Evolutionary conservation across 2,113 vertebrate genomes (phyloP).

Genomic region (Lepidothrix coronata): DNA sequence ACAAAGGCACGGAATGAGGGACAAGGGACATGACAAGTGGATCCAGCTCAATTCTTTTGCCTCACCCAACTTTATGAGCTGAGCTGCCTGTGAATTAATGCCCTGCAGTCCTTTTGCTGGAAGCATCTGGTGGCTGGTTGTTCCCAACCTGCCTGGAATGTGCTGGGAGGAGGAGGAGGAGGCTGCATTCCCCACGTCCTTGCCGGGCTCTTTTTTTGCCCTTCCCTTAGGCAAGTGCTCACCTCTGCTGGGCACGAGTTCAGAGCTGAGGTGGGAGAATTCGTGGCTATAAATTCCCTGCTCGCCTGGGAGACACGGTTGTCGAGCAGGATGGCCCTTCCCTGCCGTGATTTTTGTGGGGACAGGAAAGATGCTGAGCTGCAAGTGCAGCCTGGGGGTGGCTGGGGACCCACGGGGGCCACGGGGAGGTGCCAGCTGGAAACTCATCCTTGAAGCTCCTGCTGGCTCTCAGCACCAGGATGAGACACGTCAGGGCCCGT

Average conservation of each 20-base stretch:
- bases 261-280: background rate
- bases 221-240: background rate
- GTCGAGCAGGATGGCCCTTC: background rate
- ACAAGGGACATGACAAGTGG: background rate
- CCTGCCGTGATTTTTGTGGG: fast-evolving
- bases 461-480: background rate
- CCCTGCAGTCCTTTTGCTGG: background rate
- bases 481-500: background rate
- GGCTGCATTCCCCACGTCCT: background rate
- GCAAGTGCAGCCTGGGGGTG: background rate
- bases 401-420: background rate
- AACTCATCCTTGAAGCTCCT: background rate
- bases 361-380: background rate
- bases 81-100: background rate
- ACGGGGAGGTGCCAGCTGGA: background rate
- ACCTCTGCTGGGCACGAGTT: background rate
- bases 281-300: background rate
- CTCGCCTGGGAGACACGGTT: fast-evolving
- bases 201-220: fast-evolving
- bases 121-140: background rate
- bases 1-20: background rate
- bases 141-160: background rate
- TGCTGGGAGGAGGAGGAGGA: fast-evolving
- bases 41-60: background rate
- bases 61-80: background rate